These are phyloP conservation scores for Anas platyrhynchos DNA, from an alignment of 2,113 vertebrate genomes.

Conservation along the genomic window DNA sequence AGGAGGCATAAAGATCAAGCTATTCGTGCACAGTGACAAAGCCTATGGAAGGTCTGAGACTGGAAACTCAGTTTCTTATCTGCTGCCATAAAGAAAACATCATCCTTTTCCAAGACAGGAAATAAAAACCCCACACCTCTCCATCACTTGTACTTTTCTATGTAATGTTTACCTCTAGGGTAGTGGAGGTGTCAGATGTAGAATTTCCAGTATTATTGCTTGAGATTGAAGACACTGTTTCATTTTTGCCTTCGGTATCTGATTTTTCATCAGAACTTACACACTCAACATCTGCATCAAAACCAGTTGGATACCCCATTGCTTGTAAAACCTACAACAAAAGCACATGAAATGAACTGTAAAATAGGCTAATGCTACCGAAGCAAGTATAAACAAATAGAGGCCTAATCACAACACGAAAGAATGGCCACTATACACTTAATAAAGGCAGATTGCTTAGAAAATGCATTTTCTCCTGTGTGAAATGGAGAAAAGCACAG, in stretches of 20 bases:
- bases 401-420: background rate
- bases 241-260: slow-evolving; percentile 95
- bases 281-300: slow-evolving; percentile 95
- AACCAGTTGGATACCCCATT: slow-evolving; percentile 97
- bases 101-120: background rate
- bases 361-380: background rate
- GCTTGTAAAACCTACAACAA: slow-evolving; percentile 91
- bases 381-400: background rate
- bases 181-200: slow-evolving; percentile 92
- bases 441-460: background rate
- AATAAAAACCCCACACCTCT: background rate
- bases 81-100: background rate
- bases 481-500: background rate
- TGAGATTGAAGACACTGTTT: slow-evolving; percentile 88
- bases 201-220: slow-evolving; percentile 97
- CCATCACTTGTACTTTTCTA: background rate
- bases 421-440: background rate
- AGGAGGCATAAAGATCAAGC: background rate
- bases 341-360: slow-evolving; percentile 20
- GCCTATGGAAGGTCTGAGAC: background rate
- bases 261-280: slow-evolving; percentile 98
- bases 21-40: background rate
- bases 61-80: background rate
- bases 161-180: slow-evolving; percentile 86
- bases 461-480: background rate